Evolutionary conservation across 2,888 invertebrate species (phyloP).

Genomic region (Petrophora chlorosata): DNA sequence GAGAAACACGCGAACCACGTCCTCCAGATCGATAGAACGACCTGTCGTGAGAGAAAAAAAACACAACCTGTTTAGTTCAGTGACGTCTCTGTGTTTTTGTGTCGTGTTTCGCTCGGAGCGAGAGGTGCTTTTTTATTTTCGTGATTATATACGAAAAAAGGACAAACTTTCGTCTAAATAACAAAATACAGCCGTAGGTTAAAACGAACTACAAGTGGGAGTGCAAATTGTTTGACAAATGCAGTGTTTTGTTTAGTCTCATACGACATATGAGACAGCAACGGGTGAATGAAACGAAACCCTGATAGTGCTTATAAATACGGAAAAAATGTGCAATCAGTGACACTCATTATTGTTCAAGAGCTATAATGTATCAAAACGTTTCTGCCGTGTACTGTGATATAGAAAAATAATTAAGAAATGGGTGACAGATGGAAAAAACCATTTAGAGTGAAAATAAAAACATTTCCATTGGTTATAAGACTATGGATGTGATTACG

Average conservation of each 20-base stretch:
- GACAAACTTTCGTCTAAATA: conserved; percentile 14
- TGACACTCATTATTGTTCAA: conserved; percentile 47
- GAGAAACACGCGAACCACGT: conserved; percentile 41
- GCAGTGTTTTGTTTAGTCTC: conserved; percentile 28
- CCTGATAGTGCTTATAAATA: conserved; percentile 59
- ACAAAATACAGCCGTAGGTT: conserved; percentile 1
- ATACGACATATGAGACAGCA: conserved; percentile 33
- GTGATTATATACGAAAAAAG: conserved; percentile 27
- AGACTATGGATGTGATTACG: conserved; percentile 73
- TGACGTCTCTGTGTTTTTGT: conserved; percentile 77
- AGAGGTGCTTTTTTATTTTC: conserved; percentile 33
- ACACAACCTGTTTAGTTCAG: conserved; percentile 72
- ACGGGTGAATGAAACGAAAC: conserved; percentile 47
- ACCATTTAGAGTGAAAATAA: conserved; percentile 75
- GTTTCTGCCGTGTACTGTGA: conserved; percentile 33
- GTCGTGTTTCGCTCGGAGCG: conserved; percentile 53
- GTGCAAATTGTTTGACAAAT: conserved; percentile 28
- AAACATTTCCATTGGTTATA: conserved; percentile 52
- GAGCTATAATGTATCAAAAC: conserved; percentile 43
- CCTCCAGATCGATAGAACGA: conserved; percentile 52
- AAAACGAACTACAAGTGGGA: conserved; percentile 14
- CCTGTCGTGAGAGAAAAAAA: conserved; percentile 55
- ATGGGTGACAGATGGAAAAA: conserved; percentile 78
- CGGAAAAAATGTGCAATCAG: conserved; percentile 61
- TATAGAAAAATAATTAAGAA: conserved; percentile 63